These are phyloP conservation scores for Talpa occidentalis DNA, from an alignment of 2,113 vertebrate genomes.

Conservation along the genomic window DNA sequence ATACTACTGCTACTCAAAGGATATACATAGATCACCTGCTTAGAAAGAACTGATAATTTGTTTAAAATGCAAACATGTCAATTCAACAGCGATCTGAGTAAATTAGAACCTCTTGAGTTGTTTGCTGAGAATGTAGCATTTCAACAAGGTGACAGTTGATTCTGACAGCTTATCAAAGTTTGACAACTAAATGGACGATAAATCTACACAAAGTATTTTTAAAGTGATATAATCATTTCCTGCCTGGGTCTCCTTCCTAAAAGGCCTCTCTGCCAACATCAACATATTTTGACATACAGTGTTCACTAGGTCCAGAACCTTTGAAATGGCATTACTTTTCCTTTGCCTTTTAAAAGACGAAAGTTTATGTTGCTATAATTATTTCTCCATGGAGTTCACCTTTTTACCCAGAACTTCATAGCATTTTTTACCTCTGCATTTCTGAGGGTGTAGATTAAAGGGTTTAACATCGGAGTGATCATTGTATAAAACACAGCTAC, in stretches of 20 bases:
- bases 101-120: not conserved
- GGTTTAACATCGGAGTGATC: constrained; percentile 72
- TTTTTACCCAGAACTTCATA: constrained; percentile 53
- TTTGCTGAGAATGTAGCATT: not conserved
- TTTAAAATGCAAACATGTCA: not conserved
- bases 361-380: not conserved
- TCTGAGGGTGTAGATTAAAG: constrained; percentile 77
- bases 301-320: not conserved
- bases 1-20: not conserved
- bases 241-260: not conserved
- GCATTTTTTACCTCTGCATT: constrained; percentile 76
- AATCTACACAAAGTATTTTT: not conserved
- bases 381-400: not conserved
- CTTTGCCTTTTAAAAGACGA: not conserved
- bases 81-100: not conserved
- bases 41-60: not conserved
- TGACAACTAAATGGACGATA: not conserved
- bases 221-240: not conserved
- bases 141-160: not conserved
- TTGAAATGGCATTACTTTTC: not conserved
- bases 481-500: constrained; percentile 76
- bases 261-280: not conserved
- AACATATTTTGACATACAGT: not conserved
- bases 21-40: not conserved
- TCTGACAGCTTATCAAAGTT: not conserved